Evolutionary conservation across 53 echinoderm and acorn worm genomes (phyloP).

Genomic region (Holothuria leucospilota): DNA sequence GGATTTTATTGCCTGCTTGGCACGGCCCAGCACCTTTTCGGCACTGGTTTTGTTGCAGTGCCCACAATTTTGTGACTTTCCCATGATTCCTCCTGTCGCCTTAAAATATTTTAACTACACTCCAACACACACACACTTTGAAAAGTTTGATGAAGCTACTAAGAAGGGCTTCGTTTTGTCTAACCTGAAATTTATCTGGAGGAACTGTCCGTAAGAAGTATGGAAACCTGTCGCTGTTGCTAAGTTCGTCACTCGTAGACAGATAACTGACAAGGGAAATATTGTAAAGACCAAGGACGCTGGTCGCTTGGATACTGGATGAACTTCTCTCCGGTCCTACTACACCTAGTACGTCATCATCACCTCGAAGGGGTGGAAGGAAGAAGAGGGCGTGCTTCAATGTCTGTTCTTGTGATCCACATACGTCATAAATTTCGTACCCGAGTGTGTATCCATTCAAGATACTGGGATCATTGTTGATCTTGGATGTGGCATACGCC

Average conservation of each 20-base stretch:
- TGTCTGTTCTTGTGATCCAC: conserved; percentile 73
- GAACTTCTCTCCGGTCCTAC: conserved; percentile 93
- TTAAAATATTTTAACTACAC: no score
- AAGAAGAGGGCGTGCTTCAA: conserved; percentile 76
- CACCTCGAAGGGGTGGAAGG: conserved; percentile 66
- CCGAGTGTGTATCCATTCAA: conserved; percentile 75
- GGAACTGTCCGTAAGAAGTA: conserved; percentile 90
- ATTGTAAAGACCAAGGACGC: conserved; percentile 79
- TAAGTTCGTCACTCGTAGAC: conserved; percentile 90
- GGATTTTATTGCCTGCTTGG: no score
- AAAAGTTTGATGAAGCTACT: no score
- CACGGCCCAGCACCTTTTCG: no score
- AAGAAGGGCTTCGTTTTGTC: neutral
- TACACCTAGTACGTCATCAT: conserved; percentile 69
- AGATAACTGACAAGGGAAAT: conserved; percentile 91
- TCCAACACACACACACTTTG: no score
- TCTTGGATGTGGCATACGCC: conserved; percentile 68
- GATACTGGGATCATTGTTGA: conserved; percentile 71
- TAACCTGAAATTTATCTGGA: conserved; percentile 84
- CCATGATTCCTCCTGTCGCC: no score
- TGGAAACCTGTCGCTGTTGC: conserved; percentile 78
- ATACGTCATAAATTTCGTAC: conserved; percentile 92
- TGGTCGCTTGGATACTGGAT: conserved; percentile 86
- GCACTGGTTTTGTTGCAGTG: no score
- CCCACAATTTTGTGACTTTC: no score